Conservation (phyloP, 2,797 vertebrate species). For the Telmatherina bonti region DNA sequence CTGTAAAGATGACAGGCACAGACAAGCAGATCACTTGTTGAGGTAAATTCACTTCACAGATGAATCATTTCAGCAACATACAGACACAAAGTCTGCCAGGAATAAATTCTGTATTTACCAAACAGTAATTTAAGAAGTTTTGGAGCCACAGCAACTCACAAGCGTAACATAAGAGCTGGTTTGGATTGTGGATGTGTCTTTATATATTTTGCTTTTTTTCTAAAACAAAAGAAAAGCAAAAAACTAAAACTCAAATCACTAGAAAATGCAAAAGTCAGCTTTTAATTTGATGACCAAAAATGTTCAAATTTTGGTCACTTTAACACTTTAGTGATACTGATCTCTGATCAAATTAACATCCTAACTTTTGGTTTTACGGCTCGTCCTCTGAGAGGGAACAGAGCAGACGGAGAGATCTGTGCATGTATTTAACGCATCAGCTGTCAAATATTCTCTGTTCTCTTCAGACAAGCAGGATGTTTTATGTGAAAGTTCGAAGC, state of each 20-base stretch:
- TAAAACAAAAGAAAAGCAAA: neutral
- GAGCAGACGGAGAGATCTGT: neutral
- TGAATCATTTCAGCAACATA: too few relatives aligned
- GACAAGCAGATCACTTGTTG: too few relatives aligned
- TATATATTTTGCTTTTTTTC: neutral
- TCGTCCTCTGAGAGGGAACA: neutral
- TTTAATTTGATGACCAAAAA: too few relatives aligned
- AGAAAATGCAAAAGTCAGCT: too few relatives aligned
- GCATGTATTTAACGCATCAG: neutral
- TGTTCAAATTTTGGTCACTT: too few relatives aligned
- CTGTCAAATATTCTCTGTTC: neutral
- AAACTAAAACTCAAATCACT: neutral
- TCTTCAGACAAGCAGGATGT: neutral
- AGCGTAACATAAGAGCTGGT: neutral
- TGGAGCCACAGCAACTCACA: neutral
- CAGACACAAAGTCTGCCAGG: too few relatives aligned
- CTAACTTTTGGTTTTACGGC: neutral
- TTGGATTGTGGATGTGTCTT: neutral
- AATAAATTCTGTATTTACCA: too few relatives aligned
- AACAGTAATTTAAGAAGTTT: neutral
- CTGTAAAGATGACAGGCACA: too few relatives aligned
- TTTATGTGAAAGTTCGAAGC: neutral
- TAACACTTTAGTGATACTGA: neutral
- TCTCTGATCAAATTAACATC: neutral
- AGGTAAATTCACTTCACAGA: too few relatives aligned